Evolutionary conservation across 2,797 vertebrate genomes (phyloP).

Genomic region (Artibeus jamaicensis): DNA sequence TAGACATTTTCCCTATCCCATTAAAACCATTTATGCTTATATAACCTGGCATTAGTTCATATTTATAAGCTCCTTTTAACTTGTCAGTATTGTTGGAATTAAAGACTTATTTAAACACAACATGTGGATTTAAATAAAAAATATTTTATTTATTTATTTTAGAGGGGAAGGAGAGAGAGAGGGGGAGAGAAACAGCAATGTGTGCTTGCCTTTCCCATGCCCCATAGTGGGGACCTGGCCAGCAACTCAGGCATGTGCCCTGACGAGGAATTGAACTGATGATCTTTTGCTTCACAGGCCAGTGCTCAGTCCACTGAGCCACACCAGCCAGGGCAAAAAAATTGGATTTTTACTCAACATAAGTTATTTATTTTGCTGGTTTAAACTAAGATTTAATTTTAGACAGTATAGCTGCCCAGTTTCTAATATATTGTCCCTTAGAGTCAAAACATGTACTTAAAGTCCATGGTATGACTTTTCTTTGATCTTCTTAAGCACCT

Average conservation of each 20-base stretch:
- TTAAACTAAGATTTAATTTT: background rate
- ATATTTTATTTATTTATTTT: no score
- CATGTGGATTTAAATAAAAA: no score
- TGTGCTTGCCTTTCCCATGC: no score
- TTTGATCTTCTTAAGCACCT: background rate
- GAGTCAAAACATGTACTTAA: background rate
- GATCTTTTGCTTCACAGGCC: no score
- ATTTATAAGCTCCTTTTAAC: conserved; percentile 23
- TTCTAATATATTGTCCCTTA: conserved; percentile 22
- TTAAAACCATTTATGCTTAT: background rate
- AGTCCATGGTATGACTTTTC: background rate
- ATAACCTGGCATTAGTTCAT: background rate
- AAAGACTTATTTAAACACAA: conserved; percentile 26
- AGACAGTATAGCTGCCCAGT: background rate
- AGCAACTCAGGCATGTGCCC: no score
- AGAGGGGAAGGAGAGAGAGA: no score
- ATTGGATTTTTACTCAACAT: background rate
- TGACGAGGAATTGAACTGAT: no score
- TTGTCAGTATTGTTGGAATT: background rate
- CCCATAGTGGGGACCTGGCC: no score
- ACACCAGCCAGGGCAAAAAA: no score
- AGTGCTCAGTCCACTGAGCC: no score
- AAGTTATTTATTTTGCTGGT: background rate
- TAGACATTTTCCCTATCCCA: background rate
- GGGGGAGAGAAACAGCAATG: no score